phyloP scores from a whole-genome alignment of 2,888 invertebrate genomes.

The Protophormia terraenovae region DNA sequence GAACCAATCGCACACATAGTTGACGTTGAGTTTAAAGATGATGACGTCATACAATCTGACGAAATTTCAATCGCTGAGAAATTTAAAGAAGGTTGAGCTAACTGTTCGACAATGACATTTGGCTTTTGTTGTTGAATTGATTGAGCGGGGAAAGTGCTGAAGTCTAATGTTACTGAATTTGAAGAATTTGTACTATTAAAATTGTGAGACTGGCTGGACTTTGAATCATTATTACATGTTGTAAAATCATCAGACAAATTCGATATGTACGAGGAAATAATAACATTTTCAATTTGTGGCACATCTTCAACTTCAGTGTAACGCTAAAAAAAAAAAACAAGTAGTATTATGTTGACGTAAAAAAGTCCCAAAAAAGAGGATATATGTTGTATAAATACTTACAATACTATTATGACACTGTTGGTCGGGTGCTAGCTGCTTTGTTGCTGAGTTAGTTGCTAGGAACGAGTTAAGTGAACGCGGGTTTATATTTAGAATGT shows the following conservation, averaged over 20 bases:
- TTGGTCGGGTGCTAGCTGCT: conserved; percentile 42
- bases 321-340: conserved; percentile 66
- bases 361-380: too few species aligned
- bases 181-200: neutral
- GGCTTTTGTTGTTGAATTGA: conserved; percentile 64
- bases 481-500: conserved; percentile 21
- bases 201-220: conserved; percentile 11
- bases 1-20: conserved; percentile 15
- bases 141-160: conserved; percentile 40
- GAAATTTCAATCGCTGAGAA: conserved; percentile 34
- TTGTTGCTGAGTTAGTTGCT: conserved; percentile 17
- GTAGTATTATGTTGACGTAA: too few species aligned
- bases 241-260: conserved; percentile 25
- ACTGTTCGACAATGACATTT: conserved; percentile 74
- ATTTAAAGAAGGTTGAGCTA: conserved; percentile 66
- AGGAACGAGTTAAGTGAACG: conserved; percentile 51
- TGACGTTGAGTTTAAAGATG: conserved; percentile 8
- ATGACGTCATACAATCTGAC: conserved; percentile 26
- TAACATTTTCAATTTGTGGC: conserved; percentile 71
- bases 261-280: conserved; percentile 72
- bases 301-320: conserved; percentile 72
- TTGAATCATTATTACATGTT: neutral
- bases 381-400: too few species aligned
- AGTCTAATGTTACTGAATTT: conserved; percentile 34
- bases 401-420: conserved; percentile 71